These are phyloP conservation scores for Seira ritae DNA, from an alignment of 2,888 invertebrate genomes.

Conservation along the genomic window DNA sequence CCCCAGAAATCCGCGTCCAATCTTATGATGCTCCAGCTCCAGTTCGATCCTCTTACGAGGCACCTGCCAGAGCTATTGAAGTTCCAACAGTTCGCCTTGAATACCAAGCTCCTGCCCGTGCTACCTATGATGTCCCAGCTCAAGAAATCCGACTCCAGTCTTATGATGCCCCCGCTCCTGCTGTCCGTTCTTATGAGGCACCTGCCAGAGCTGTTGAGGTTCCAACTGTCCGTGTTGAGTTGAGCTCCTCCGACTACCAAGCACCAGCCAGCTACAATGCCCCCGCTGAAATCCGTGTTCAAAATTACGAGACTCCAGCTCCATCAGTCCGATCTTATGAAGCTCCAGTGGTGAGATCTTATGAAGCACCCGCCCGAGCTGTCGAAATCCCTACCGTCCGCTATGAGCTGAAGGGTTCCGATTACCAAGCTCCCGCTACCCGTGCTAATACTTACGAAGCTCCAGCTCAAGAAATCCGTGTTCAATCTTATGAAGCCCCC, in stretches of 20 bases:
- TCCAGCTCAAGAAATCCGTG: neutral
- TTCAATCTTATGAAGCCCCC: slow-evolving; percentile 25
- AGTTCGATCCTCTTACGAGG: neutral
- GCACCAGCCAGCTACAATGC: slow-evolving; percentile 6
- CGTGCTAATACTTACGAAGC: neutral
- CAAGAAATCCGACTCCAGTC: neutral
- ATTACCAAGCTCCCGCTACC: slow-evolving; percentile 29
- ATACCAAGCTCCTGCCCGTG: neutral
- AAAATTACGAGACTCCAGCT: neutral
- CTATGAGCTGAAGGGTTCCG: slow-evolving; percentile 1
- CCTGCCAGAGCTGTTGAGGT: neutral
- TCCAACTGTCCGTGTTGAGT: slow-evolving; percentile 7
- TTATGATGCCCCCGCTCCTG: slow-evolving; percentile 13
- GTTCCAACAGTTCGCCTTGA: neutral
- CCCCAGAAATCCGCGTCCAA: neutral
- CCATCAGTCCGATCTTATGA: neutral
- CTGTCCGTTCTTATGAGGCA: neutral
- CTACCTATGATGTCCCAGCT: neutral
- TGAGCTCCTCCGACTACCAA: slow-evolving; percentile 1
- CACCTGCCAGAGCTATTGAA: slow-evolving; percentile 16
- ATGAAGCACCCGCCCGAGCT: neutral
- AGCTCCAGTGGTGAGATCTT: neutral
- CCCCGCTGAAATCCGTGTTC: neutral
- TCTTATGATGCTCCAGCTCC: slow-evolving; percentile 3
- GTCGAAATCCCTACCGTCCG: slow-evolving; percentile 27